These are phyloP conservation scores for Campoplex nolae DNA, from an alignment of 2,888 invertebrate species.

Conservation along the genomic window DNA sequence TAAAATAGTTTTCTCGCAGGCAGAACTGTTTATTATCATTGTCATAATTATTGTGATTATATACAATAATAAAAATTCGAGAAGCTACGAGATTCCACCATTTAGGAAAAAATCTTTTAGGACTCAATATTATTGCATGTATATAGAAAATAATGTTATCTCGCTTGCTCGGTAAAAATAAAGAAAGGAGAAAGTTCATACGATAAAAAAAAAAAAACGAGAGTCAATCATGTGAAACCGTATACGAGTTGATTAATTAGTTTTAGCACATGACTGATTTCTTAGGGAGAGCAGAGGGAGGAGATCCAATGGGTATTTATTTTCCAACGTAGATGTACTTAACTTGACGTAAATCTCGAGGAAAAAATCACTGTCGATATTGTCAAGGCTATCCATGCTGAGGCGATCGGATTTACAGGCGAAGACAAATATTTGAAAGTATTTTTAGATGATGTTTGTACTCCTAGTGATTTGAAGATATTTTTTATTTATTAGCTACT, in stretches of 20 bases:
- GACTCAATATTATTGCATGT: neutral
- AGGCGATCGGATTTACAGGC: neutral
- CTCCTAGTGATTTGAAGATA: neutral
- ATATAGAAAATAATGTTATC: neutral
- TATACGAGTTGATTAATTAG: slow-evolving; percentile 24
- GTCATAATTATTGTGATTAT: neutral
- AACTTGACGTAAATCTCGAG: slow-evolving; percentile 81
- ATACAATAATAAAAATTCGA: no score
- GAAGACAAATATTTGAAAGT: neutral
- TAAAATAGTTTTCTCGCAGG: neutral
- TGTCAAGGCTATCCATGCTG: slow-evolving; percentile 79
- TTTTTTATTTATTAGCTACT: neutral
- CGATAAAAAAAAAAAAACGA: slow-evolving; percentile 1
- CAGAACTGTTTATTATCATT: neutral
- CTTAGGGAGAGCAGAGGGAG: neutral
- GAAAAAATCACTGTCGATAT: slow-evolving; percentile 79
- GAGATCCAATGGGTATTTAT: neutral
- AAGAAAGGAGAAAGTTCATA: slow-evolving; percentile 10
- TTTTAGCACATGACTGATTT: slow-evolving; percentile 2
- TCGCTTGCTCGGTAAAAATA: slow-evolving; percentile 19
- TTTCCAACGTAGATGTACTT: slow-evolving; percentile 74
- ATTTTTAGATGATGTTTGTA: neutral
- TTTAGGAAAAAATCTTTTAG: no score
- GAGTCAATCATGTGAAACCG: slow-evolving; percentile 44
- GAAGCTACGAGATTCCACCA: no score